phyloP scores from a whole-genome alignment of 2,113 vertebrate species.

The Gasterosteus nipponicus region DNA sequence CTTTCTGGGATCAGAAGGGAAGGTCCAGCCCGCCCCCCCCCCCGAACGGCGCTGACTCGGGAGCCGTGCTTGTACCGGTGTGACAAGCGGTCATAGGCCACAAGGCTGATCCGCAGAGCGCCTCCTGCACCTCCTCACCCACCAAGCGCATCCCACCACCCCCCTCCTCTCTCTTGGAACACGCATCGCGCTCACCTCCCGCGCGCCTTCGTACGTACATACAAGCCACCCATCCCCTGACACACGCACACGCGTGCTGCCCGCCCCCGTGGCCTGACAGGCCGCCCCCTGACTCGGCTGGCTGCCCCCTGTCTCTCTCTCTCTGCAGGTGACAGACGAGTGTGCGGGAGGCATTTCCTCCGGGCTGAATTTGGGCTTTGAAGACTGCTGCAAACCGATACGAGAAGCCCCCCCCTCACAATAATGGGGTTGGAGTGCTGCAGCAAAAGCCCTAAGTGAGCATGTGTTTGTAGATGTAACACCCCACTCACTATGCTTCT shows the following conservation, averaged over 20 bases:
- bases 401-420: conserved; percentile 46
- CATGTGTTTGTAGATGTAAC: conserved; percentile 44
- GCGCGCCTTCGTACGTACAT: conserved; percentile 54
- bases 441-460: conserved; percentile 24
- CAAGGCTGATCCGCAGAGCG: conserved; percentile 65
- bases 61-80: conserved; percentile 40
- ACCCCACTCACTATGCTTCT: conserved; percentile 59
- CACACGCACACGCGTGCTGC: conserved; percentile 4
- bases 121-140: conserved; percentile 49
- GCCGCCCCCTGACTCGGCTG: conserved; percentile 57
- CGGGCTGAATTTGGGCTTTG: conserved; percentile 56
- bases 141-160: conserved; percentile 31
- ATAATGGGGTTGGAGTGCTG: conserved; percentile 67
- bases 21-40: too few relatives aligned
- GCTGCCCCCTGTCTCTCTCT: conserved; percentile 59
- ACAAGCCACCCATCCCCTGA: conserved; percentile 38
- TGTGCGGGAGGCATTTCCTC: conserved; percentile 69
- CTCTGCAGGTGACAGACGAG: conserved; percentile 63
- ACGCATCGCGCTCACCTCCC: conserved; percentile 27
- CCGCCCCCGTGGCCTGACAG: conserved; percentile 37
- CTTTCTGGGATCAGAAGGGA: conserved; percentile 40
- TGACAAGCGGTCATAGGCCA: conserved; percentile 65
- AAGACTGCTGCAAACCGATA: conserved; percentile 62
- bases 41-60: conserved; percentile 33
- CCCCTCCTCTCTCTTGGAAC: conserved; percentile 11